Evolutionary conservation across 2,797 vertebrate species (phyloP).

Genomic region (Pampus argenteus): DNA sequence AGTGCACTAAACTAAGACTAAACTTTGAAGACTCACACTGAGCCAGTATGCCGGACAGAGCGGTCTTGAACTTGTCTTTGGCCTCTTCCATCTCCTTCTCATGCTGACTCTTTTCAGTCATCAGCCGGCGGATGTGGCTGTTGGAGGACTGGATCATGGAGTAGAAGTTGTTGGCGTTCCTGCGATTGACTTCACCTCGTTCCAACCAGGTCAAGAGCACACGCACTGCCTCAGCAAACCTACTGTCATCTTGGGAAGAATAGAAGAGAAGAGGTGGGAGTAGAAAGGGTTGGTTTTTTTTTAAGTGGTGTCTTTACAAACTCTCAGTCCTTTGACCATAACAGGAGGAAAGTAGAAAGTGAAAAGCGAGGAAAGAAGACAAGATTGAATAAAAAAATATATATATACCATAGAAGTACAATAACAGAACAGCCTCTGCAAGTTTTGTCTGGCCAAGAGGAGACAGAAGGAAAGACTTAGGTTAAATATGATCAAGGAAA

Average conservation of each 20-base stretch:
- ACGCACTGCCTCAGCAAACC: conserved; percentile 92
- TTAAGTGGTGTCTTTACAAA: conserved; percentile 4
- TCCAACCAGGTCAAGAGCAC: conserved; percentile 96
- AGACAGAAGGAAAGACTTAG: background rate
- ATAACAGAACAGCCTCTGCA: conserved; percentile 20
- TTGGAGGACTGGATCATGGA: conserved; percentile 98
- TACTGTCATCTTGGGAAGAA: conserved; percentile 86
- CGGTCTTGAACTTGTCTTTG: conserved; percentile 95
- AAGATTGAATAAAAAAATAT: conserved; percentile 27
- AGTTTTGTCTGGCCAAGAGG: conserved; percentile 12
- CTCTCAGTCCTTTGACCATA: conserved; percentile 11
- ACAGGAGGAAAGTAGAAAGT: background rate
- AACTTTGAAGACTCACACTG: conserved; percentile 90
- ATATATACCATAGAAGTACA: conserved; percentile 30
- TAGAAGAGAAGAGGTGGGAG: conserved; percentile 46
- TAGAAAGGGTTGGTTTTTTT: too few relatives aligned
- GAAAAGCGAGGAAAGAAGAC: background rate
- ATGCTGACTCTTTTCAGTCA: conserved; percentile 91
- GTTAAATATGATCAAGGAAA: conserved; percentile 3
- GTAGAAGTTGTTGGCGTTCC: conserved; percentile 97
- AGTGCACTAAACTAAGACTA: background rate
- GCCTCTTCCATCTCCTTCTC: conserved; percentile 98
- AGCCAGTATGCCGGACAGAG: conserved; percentile 91
- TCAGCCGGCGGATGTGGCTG: conserved; percentile 92
- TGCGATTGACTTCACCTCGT: conserved; percentile 94